Base-by-base conservation (phyloP, 1,140 invertebrate genomes). In the Dendrolimus punctatus region DNA sequence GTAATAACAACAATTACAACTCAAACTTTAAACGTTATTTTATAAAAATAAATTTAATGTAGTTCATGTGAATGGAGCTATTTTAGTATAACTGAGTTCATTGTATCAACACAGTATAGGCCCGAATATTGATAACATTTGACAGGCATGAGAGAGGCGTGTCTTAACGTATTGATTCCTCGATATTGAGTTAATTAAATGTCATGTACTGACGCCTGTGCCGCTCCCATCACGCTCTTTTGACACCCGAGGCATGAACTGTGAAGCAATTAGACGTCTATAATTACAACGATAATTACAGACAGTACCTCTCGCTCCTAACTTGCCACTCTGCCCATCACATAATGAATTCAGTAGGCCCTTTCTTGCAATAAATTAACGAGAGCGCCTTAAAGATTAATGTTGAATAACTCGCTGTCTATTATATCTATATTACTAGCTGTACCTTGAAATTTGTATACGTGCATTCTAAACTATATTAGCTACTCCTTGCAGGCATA, bases 241-340 rank as follows among this genome's bases (percentile, higher is more conserved):
- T 76, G 76, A 78, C 73, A 73, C 73, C 78, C 71, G 71, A 79
- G 72, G 68, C 76, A 76, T 75, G 73, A 76, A 80, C 74, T 71
- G 62, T 69, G 62, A 72, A 70, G 68, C 75, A 82, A 80, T 79
- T 82, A 80, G 73, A 74, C 75, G 68, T 70, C 76, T 80, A 80
- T 80, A 82, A 80, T 82, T 82, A 80, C 76, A 60, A 80, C 79
- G 79, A 78, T 82, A 82, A 80, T 82, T 82, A 74, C 76, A 82
- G 73, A 70, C 66, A 68, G 53, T 60, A 72, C 66, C 73, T 73
- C 69, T 77, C 73, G 74, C 75, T 73, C 68, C 63, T 74, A 73
- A 75, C 75, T 74, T 64, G 64, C 65, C 55, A 70, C 70, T 71
- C 62, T 70, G 55, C 70, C 65, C 67, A 66, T 71, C 67, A 62